These are phyloP conservation scores for Procambarus clarkii DNA, from an alignment of 1,140 invertebrate genomes.

Conservation along the genomic window DNA sequence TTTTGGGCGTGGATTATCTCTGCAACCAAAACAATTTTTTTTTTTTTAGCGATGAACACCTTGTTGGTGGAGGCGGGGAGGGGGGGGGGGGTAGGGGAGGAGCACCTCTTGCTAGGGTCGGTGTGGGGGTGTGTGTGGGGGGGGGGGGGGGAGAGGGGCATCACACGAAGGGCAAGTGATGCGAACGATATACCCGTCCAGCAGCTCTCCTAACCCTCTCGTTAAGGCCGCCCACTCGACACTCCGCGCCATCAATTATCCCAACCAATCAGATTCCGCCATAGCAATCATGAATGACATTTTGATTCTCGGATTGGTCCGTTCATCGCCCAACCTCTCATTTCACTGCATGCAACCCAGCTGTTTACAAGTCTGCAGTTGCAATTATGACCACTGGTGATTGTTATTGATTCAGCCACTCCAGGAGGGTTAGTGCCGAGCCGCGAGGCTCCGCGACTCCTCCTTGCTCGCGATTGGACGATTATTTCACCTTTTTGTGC, in stretches of 20 bases:
- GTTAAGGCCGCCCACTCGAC: conserved; percentile 38
- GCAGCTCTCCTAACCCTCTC: conserved; percentile 26
- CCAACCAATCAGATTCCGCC: conserved; percentile 49
- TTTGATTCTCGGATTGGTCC: conserved; percentile 59
- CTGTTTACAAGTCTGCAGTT: conserved; percentile 43
- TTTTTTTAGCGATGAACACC: too few species aligned
- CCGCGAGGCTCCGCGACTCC: background rate
- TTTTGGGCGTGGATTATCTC: too few species aligned
- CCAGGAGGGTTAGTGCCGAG: background rate
- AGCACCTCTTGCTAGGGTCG: background rate
- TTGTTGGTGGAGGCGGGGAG: too few species aligned
- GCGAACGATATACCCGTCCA: conserved; percentile 13
- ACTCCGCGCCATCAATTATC: conserved; percentile 41
- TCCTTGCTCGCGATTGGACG: conserved; percentile 11
- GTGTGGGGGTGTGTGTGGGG: too few species aligned
- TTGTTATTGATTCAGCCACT: conserved; percentile 57
- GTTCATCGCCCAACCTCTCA: conserved; percentile 42
- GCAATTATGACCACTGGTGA: conserved; percentile 53
- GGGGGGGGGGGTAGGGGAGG: background rate
- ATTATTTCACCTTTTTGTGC: conserved; percentile 20
- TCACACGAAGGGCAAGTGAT: background rate
- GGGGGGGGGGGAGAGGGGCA: too few species aligned
- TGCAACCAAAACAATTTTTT: too few species aligned
- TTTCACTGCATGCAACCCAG: conserved; percentile 43
- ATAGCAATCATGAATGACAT: conserved; percentile 59